phyloP scores from a whole-genome alignment of 2,113 vertebrate species.

The Odontophorus gujanensis region DNA sequence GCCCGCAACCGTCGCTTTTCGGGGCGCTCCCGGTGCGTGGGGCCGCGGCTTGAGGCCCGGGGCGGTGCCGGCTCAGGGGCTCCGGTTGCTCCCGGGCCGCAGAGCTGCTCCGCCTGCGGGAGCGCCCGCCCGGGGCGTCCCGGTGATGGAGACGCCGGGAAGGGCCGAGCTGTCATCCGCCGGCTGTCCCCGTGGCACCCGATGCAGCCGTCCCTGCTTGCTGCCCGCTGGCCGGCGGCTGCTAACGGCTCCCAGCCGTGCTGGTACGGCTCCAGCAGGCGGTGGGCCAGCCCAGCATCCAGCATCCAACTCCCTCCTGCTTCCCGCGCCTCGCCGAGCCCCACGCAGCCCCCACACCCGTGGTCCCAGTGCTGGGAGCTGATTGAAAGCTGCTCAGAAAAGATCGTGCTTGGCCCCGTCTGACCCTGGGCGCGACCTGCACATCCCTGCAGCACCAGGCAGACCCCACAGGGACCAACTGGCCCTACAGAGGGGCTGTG shows the following conservation, averaged over 20 bases:
- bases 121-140: neutral
- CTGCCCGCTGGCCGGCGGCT: slow-evolving; percentile 48
- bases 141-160: accelerated
- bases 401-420: accelerated
- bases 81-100: neutral
- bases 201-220: neutral
- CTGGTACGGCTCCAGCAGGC: slow-evolving; percentile 25
- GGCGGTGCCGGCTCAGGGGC: no score
- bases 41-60: no score
- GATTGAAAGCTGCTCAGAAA: neutral
- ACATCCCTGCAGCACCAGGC: neutral
- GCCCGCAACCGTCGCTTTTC: no score
- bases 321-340: slow-evolving; percentile 47
- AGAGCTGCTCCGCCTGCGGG: no score
- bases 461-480: neutral
- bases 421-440: neutral
- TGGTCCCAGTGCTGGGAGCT: neutral
- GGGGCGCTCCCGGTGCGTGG: no score
- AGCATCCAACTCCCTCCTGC: slow-evolving; percentile 35
- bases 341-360: neutral
- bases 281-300: neutral
- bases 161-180: neutral
- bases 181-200: neutral
- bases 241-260: slow-evolving; percentile 24
- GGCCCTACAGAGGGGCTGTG: neutral